phyloP scores from a whole-genome alignment of 2,113 vertebrate genomes.

The Leptodactylus fuscus region DNA sequence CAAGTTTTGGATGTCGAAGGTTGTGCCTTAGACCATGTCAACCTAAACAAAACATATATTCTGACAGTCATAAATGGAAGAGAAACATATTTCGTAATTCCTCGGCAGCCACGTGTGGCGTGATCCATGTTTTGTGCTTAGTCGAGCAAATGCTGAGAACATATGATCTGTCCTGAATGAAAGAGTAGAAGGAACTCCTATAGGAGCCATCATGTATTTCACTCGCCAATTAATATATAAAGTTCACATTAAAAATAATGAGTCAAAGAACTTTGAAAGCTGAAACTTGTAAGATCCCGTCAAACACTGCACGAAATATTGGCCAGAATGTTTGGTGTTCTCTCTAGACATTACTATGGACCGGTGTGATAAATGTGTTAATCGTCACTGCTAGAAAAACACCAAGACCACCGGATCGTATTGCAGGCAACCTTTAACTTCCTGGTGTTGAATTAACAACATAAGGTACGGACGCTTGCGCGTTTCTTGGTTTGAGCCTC shows the following conservation, averaged over 20 bases:
- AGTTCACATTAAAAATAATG: background rate
- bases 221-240: background rate
- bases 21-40: background rate
- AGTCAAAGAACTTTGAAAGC: background rate
- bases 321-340: conserved; percentile 1
- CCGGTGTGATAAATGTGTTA: conserved; percentile 14
- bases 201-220: background rate
- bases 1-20: background rate
- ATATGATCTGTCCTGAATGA: background rate
- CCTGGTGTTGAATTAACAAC: conserved; percentile 32
- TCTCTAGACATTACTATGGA: conserved; percentile 10
- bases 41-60: background rate
- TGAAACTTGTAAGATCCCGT: background rate
- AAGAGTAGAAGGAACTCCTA: background rate
- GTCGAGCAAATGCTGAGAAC: background rate
- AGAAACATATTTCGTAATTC: conserved; percentile 15
- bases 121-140: background rate
- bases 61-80: conserved; percentile 23
- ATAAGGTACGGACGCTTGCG: background rate
- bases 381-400: conserved; percentile 2
- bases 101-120: background rate
- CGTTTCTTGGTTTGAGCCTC: conserved; percentile 8
- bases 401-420: background rate
- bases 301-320: background rate
- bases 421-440: conserved; percentile 32